These are phyloP conservation scores for Brenthis hecate DNA, from an alignment of 2,888 invertebrate species.

Conservation along the genomic window DNA sequence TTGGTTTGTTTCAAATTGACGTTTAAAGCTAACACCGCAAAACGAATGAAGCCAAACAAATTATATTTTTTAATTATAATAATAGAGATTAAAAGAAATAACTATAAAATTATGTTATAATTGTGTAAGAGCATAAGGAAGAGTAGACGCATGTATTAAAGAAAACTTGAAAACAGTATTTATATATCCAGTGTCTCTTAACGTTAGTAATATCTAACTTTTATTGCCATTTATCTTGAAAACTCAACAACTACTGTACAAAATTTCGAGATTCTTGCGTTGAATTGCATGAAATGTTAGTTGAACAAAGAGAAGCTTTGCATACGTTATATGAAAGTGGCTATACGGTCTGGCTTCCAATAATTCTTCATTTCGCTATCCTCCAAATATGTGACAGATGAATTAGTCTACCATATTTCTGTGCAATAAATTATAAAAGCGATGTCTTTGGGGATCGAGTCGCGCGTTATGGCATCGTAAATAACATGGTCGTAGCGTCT, in stretches of 20 bases:
- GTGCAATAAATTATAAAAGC: constrained; percentile 70
- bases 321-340: constrained; percentile 24
- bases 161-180: constrained; percentile 20
- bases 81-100: too few species aligned
- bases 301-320: constrained; percentile 21
- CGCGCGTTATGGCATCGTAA: constrained; percentile 58
- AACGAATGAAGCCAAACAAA: too few species aligned
- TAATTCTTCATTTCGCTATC: constrained; percentile 48
- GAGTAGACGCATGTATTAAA: background rate
- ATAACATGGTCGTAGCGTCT: constrained; percentile 55
- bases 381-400: constrained; percentile 62
- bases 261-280: constrained; percentile 15
- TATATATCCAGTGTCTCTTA: constrained; percentile 6
- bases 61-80: too few species aligned
- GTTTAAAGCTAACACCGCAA: too few species aligned
- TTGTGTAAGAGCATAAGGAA: background rate
- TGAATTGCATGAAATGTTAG: constrained; percentile 25
- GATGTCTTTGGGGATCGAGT: constrained; percentile 63
- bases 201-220: constrained; percentile 18
- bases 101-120: background rate
- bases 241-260: constrained; percentile 12
- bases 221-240: constrained; percentile 23
- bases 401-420: constrained; percentile 72
- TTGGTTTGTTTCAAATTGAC: too few species aligned
- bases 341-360: constrained; percentile 31